Percentiles rank a stretch among this genome's conserved stretches.
Conservation (phyloP, 2,888 invertebrate species). For the Deroplatys truncata region DNA sequence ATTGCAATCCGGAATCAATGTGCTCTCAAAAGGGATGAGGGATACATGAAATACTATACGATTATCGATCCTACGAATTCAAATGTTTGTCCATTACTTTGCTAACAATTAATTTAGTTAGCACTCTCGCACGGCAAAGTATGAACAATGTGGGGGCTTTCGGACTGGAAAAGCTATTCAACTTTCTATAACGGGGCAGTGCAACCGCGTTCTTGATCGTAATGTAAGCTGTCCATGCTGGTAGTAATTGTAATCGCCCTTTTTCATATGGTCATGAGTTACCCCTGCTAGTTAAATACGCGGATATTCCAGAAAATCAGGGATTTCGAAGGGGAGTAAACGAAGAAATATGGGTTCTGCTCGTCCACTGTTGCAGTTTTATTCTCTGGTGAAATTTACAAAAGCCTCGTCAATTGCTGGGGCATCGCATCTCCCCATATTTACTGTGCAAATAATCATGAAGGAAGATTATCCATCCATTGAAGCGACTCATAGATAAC, state of each 20-base stretch:
- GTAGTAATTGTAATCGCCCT: neutral
- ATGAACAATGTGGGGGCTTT: neutral
- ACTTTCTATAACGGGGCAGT: neutral
- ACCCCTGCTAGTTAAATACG: neutral
- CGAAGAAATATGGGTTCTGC: neutral
- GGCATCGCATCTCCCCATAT: neutral
- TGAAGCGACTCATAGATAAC: neutral
- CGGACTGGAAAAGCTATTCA: neutral
- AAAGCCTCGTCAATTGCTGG: neutral
- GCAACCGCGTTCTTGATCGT: no score
- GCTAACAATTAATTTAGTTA: neutral
- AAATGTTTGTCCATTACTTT: neutral
- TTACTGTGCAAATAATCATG: slow-evolving; percentile 8
- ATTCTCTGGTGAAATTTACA: neutral
- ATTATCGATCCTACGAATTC: neutral
- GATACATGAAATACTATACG: no score
- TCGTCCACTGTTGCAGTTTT: neutral
- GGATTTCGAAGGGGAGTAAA: neutral
- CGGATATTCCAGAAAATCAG: neutral
- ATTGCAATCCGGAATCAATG: no score
- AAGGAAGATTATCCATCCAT: slow-evolving; percentile 11
- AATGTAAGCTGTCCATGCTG: neutral
- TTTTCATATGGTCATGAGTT: neutral
- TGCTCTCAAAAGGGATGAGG: no score
- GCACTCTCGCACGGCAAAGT: neutral